phyloP scores from a whole-genome alignment of 2,888 invertebrate genomes.

The Melanostoma mellinum region DNA sequence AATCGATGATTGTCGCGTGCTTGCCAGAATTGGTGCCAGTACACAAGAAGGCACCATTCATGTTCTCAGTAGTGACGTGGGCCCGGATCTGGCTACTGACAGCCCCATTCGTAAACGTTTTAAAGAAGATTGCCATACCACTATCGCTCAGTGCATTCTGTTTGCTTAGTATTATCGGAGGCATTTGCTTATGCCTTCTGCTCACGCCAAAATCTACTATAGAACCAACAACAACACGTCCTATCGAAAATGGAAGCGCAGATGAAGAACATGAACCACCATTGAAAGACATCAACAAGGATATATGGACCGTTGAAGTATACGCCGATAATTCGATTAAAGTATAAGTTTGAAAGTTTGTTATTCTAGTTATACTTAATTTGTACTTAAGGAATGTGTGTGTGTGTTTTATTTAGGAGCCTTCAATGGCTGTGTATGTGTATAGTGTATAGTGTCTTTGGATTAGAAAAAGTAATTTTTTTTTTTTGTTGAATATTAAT shows the following conservation, averaged over 20 bases:
- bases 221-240: background rate
- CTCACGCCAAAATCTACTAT: constrained; percentile 74
- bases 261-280: constrained; percentile 35
- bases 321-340: constrained; percentile 42
- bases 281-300: constrained; percentile 38
- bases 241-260: constrained; percentile 33
- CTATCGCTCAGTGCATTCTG: constrained; percentile 80
- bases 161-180: constrained; percentile 79
- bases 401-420: constrained; percentile 12
- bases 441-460: constrained; percentile 18
- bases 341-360: constrained; percentile 5
- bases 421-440: constrained; percentile 36
- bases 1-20: constrained; percentile 81
- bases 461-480: background rate
- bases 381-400: constrained; percentile 14
- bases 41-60: constrained; percentile 79
- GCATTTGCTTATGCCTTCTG: constrained; percentile 79
- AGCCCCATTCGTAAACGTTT: constrained; percentile 81
- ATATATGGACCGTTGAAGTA: constrained; percentile 62
- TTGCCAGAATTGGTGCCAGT: constrained; percentile 81
- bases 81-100: constrained; percentile 80
- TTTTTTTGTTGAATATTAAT: background rate
- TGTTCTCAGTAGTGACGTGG: constrained; percentile 81
- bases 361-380: constrained; percentile 30
- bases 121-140: constrained; percentile 79